Percentiles rank a stretch among this genome's conserved stretches.
These are phyloP conservation scores for Armadillidium nasatum DNA, from an alignment of 1,140 invertebrate species.

Conservation along the genomic window DNA sequence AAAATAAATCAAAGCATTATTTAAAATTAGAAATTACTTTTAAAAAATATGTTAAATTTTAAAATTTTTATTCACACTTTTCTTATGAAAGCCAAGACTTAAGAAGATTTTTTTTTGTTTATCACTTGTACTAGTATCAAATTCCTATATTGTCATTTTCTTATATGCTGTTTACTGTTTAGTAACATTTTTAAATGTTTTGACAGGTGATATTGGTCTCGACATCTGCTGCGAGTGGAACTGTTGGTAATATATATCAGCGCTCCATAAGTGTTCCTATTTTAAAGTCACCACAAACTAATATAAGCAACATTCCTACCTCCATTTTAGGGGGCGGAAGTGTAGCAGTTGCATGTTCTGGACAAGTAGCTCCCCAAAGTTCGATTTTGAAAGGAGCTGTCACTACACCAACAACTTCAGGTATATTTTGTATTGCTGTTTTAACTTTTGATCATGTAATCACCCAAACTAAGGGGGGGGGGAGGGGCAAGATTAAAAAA, in stretches of 20 bases:
- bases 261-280: not conserved
- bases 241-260: not conserved
- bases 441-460: too few relatives aligned
- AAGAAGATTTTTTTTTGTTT: too few relatives aligned
- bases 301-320: not conserved
- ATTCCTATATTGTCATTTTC: too few relatives aligned
- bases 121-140: too few relatives aligned
- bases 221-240: not conserved
- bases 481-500: too few relatives aligned
- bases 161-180: too few relatives aligned
- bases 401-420: not conserved
- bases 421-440: not conserved
- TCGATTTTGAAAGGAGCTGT: not conserved
- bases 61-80: not conserved
- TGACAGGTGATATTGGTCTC: not conserved
- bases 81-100: too few relatives aligned
- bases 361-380: not conserved
- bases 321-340: not conserved
- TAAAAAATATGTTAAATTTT: not conserved
- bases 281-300: not conserved
- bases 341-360: too few relatives aligned
- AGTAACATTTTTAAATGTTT: not conserved
- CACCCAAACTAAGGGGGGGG: too few relatives aligned
- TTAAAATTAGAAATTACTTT: not conserved
- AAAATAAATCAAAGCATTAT: not conserved